Base-by-base conservation (phyloP, 2,113 vertebrate genomes). In the Phylloscopus whistleri region DNA sequence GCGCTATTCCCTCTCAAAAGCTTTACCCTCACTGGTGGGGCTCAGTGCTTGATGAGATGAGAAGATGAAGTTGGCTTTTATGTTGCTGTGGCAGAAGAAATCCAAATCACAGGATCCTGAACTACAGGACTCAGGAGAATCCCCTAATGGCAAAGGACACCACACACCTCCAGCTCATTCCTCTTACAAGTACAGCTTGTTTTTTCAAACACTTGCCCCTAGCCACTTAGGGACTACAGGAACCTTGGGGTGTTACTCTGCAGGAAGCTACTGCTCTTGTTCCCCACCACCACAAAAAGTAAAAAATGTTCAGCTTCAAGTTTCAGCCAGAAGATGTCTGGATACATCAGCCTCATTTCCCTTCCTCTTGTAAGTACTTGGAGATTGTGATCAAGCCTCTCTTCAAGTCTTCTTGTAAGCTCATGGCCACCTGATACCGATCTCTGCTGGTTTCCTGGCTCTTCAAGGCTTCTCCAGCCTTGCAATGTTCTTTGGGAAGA, bases 301-400 rank as follows among this genome's bases (percentile, higher is more conserved):
- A 56, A 56, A 67, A 87, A 35, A n/a, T 2, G 4, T 26, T 74
- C 83, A 81, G 23, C 64, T 70, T 84, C 33, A n/a, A 46, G 24
- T 64, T 89, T 91, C 51, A 75, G 60, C 77, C 74, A 11, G 59
- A 44, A 56, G 58, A 75, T 82, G 85, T 75, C 72, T 91, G 56
- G 37, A 33, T 33, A 58, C 53, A 41, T 87, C 73, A 81, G 69
- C 56, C 55, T 87, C 86, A 78, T 93, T 93, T 78, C 60, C 82
- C 44, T 91, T 92, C 77, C 91, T 89, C 62, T 59, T 82, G 6
- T 49, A 60, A 85, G 70, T 64, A 33, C 44, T 52, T 33, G 19
- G 62, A 94, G 91, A 95, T 82, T 81, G 52, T 23, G 69, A 96
- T 94, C 84, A 87, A 81, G 39, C 63, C 62, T 66, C 56, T 76